Base-by-base conservation (phyloP, 1,140 invertebrate species). In the Drosophila sulfurigaster region DNA sequence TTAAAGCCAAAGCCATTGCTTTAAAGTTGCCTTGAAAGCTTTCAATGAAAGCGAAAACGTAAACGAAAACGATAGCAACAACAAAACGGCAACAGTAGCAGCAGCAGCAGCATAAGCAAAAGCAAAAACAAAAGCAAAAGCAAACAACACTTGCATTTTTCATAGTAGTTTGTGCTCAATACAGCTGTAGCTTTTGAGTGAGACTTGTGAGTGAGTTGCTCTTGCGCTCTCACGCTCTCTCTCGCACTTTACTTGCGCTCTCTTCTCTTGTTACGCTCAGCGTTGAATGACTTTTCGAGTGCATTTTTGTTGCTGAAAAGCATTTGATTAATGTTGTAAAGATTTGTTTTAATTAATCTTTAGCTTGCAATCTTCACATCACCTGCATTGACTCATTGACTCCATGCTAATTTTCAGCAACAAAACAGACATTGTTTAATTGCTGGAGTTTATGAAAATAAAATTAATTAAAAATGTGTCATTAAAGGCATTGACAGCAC, bases 251-350 rank as follows among this genome's bases (percentile, higher is more conserved):
- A n/a, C 16, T 25, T 28, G 11, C 13, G 6, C 58, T 54, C 51
- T 60, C 67, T 60, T 68, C 54, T 68, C 20, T 52, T 7, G 54
- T 10, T 49, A 30, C 76, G 5, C 30, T 10, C 51, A 15, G 20
- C 51, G 82, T 87, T 86, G 82, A 86, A 82, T 86, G 82, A 87
- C 82, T 49, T 58, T 80, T 87, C 16, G 77, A 87, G 82, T 63
- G 25, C 43, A 63, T 20, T 63, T 67, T 62, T 49, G 65, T 57
- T 52, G 72, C 13, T 67, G 75, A 75, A 78, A 78, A 75, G 59
- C 68, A 63, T 54, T 69, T 88, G 83, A 83, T 88, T 82, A 80
- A 87, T 87, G 85, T 75, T 79, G 80, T 80, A 83, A 83, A 83
- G 60, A 78, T 80, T 79, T 76, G 60, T 59, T 71, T 77, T 63